Evolutionary conservation across 2,888 invertebrate genomes (phyloP), one percentile per base, ranked within the genome.

Genomic region (Lampropteryx suffumata): DNA sequence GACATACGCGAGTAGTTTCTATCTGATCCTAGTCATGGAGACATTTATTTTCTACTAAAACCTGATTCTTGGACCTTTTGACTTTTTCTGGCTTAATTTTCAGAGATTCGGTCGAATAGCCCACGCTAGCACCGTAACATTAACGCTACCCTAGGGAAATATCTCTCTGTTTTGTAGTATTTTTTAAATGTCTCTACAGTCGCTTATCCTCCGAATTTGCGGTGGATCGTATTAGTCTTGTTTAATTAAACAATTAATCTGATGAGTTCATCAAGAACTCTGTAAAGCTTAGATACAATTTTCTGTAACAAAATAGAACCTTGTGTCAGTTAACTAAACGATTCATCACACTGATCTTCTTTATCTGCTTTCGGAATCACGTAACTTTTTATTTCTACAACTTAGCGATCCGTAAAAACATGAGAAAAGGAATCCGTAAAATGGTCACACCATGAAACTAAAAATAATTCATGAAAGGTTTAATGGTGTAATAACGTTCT

Each of bases 61-160:
- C 74, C 74, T 75, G 79, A 69, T 77, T 76, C 78, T 81, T 82
- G 77, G 84, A 85, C 85, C 87, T 87, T 86, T 88, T 84, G 84
- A 85, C 84, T 84, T 88, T 85, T 82, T 75, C 69, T 77, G 81
- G 76, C 79, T 86, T 87, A 85, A 88, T 87, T 87, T 85, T 82
- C 79, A 81, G 81, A 87, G 87, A 87, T 87, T 84, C 84, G 83
- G 84, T 86, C 84, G 81, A 88, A 86, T 83, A 82, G 84, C 82
- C 78, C 74, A 80, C 75, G 79, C 84, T 67, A 76, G 80, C 74
- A 83, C 79, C 84, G 86, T 83, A 82, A 85, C 86, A 81, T 84
- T 86, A 85, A 88, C 77, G 85, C 76, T 64, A 67, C 87, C 82
- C 85, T 54, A 62, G 88, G 88, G 88, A 88, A 88, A 88, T 88